Conservation (phyloP, 2,888 invertebrate species). For the Drosophila prolongata region DNA sequence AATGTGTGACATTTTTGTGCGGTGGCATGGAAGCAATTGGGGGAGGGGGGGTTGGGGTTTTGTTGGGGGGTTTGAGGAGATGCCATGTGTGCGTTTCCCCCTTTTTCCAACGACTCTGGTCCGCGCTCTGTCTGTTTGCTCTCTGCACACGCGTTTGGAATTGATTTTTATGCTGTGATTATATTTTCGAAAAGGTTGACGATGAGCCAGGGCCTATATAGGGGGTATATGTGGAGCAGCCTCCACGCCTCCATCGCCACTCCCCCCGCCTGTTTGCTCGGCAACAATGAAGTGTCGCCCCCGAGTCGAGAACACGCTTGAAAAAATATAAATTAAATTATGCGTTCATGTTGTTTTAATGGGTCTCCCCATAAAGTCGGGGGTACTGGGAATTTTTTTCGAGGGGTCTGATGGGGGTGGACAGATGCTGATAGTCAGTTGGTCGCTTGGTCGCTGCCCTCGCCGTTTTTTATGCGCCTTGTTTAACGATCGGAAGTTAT, state of each 20-base stretch:
- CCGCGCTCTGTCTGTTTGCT: constrained; percentile 62
- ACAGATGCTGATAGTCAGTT: constrained; percentile 52
- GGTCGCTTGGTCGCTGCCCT: constrained; percentile 36
- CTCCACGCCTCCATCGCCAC: constrained; percentile 6
- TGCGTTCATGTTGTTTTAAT: constrained; percentile 80
- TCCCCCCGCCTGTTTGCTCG: constrained; percentile 31
- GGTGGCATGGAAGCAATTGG: constrained; percentile 41
- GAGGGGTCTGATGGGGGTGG: constrained; percentile 9
- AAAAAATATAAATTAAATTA: constrained; percentile 80
- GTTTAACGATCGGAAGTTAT: constrained; percentile 79
- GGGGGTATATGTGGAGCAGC: constrained; percentile 11
- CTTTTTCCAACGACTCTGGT: constrained; percentile 20
- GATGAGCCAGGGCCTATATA: constrained; percentile 52
- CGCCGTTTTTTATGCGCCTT: constrained; percentile 63
- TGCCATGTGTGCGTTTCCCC: constrained; percentile 38
- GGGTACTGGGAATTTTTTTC: constrained; percentile 1
- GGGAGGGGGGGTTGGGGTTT: constrained; percentile 12
- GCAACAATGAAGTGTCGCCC: constrained; percentile 56
- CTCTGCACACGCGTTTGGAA: constrained; percentile 74
- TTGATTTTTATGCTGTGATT: constrained; percentile 80
- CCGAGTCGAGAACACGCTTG: constrained; percentile 63
- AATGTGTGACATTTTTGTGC: constrained; percentile 77
- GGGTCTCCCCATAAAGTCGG: constrained; percentile 48
- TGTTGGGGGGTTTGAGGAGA: constrained; percentile 5
- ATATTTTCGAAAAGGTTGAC: constrained; percentile 79